Base-by-base conservation (phyloP, 2,888 invertebrate species). In the Sceliomorpha sp. region DNA sequence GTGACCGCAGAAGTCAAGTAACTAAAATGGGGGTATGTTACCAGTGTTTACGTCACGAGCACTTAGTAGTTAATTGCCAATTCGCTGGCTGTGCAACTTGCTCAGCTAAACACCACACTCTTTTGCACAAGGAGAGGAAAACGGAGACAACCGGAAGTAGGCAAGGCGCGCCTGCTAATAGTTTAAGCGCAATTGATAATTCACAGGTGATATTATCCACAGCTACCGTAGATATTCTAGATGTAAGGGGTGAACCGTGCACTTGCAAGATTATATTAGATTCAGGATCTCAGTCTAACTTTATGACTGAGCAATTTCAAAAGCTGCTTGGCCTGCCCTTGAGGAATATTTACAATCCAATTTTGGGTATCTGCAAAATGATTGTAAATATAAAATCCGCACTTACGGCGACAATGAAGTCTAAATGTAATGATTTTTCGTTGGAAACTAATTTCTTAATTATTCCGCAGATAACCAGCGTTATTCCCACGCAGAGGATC, bases 391-490 rank as follows among this genome's bases (percentile, higher is more conserved):
- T 51, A 1, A 51, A 29, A 10, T 8, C 15, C 1, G 2, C 10
- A 9, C 13, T 37, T 9, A 50, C 1, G 9, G 39, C 14, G n/a
- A 29, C 9, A 8, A 7, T 14, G 0, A 24, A 53, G 40, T 63
- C 42, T 1, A 51, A 45, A 8, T 12, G 3, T 6, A 32, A 10
- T 32, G 17, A 47, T 12, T 48, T 24, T 36, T 17, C 15, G 4
- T 29, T 36, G 0, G 1, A 34, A 8, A 32, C 29, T 9, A 15
- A 36, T 31, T 63, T 40, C 27, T 24, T 47, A 1, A 37, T 55
- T 42, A 47, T 42, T 17, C 50, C 56, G 3, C 47, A 36, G 3
- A 37, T 63, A 17, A 55, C 55, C 1, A 13, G 26, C 6, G n/a
- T 14, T 10, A 10, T 55, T 9, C 31, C 55, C 0, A 13, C 14